Base-by-base conservation (phyloP, 2,113 vertebrate species). In the Carollia perspicillata region DNA sequence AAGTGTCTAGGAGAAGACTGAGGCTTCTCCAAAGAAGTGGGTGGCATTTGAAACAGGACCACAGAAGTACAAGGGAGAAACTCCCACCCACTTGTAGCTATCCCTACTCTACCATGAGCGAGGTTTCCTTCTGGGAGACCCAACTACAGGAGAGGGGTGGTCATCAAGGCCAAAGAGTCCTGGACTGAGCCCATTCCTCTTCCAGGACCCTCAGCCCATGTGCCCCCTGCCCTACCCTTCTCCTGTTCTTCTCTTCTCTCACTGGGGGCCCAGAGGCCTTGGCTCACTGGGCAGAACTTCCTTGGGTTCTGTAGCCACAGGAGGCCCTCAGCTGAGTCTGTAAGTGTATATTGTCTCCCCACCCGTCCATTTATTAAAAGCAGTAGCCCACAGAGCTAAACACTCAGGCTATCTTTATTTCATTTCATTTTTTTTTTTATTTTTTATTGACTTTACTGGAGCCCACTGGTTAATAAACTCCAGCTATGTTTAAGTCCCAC, bases 381-480 rank as follows among this genome's bases (percentile, higher is more conserved):
- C 60, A 95, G 95, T 87, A 96, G 75, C 80, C 79, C 85, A 87
- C 28, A 75, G 63, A n/a, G 40, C 84, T 83, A 96, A 96, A 97
- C 30, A 83, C 72, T 18, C 11, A 8, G 13, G 74, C 75, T 96
- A 93, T 87, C 96, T 97, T 97, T 96, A 96, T 91, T 97, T 97
- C 44, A 97, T 96, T 17, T 66, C 1, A 12, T 68, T 18, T 68
- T 68, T 84, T 97, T 97, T 97, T 96, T 35, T 2, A 3, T 37
- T 37, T 69, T 69, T 69, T 69, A 37, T 69, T 69, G 66, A 69
- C 35, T 69, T 69, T 37, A 37, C 35, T 69, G 66, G 66, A 20
- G 20, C 37, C 35, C 66, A 69, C 5, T 69, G 66, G 35, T 69
- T 69, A 69, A 37, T 37, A 23, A 68, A 69, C 66, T 37, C 18